Evolutionary conservation across 2,113 vertebrate genomes (phyloP).

Genomic region (Sinocyclocheilus anophthalmus): DNA sequence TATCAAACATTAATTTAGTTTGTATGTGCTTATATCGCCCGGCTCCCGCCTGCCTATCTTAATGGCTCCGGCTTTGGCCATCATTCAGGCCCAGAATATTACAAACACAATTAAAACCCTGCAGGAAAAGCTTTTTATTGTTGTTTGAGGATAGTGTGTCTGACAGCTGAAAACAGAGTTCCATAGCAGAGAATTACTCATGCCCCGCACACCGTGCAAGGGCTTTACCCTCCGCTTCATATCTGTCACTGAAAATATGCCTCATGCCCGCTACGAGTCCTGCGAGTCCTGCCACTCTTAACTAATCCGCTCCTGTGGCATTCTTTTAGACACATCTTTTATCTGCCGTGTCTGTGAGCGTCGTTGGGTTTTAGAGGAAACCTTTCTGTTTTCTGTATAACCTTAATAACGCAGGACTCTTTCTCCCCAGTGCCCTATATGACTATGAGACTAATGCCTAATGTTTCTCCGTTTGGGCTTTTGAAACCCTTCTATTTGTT

Average conservation of each 20-base stretch:
- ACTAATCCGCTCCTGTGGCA: conserved; percentile 70
- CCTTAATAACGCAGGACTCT: conserved; percentile 30
- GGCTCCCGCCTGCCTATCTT: conserved; percentile 70
- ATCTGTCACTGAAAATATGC: conserved; percentile 63
- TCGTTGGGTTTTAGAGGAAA: conserved; percentile 42
- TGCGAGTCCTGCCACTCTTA: conserved; percentile 69
- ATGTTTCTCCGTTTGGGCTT: not conserved
- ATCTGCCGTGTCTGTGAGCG: conserved; percentile 47
- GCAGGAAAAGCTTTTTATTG: conserved; percentile 87
- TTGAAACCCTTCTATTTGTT: conserved; percentile 31
- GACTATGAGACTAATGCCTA: conserved; percentile 35
- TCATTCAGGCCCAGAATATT: conserved; percentile 92
- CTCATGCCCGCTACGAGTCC: conserved; percentile 60
- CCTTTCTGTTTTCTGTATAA: conserved; percentile 48
- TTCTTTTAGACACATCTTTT: conserved; percentile 79
- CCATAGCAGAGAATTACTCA: conserved; percentile 76
- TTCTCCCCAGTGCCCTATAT: conserved; percentile 22
- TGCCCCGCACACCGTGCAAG: conserved; percentile 58
- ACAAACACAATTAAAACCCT: conserved; percentile 97
- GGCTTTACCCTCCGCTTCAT: conserved; percentile 58
- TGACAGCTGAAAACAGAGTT: conserved; percentile 84
- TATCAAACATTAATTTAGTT: conserved; percentile 96
- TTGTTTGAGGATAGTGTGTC: conserved; percentile 80
- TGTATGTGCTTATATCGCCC: conserved; percentile 70
- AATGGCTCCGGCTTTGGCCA: conserved; percentile 90